Base-by-base conservation (phyloP, 1,140 invertebrate genomes). In the Trichonephila inaurata region DNA sequence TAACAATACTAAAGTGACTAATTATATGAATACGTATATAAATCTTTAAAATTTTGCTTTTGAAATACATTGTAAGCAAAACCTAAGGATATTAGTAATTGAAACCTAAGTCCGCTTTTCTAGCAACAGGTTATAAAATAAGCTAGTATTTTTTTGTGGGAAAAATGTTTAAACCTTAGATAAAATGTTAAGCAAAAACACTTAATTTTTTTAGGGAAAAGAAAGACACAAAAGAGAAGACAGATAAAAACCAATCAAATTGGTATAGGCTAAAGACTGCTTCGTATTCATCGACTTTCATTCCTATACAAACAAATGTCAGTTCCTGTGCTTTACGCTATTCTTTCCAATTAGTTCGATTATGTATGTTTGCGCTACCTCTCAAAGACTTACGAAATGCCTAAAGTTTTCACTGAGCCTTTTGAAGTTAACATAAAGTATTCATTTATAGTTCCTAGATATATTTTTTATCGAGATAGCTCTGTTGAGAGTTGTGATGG, bases 291-390 rank as follows among this genome's bases (percentile, higher is more conserved):
- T 69, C 64, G 24, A 69, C 64, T 69, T 24, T 21, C 7, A 69
- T n/a, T 21, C 18, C 19, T 21, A 69, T 10, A n/a, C 64, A 24
- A 69, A 69, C 21, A 69, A n/a, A 21, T 69, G n/a, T 6, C 21
- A 69, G 64, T 69, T 69, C 64, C 61, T 12, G 14, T n/a, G 21
- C 64, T 69, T 69, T 69, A 69, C 64, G 64, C 64, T 69, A 69
- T n/a, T 24, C 64, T 69, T 69, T 69, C 64, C 64, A 69, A 69
- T 69, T 69, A 69, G 64, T 69, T 69, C n/a, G 64, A 69, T 69
- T 69, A 69, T n/a, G 19, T 69, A 24, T 69, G 64, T 69, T 69
- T 69, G n/a, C 64, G 64, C n/a, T 69, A 21, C 64, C 10, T n/a
- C 64, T 69, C 64, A 69, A 69, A 69, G 64, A 21, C 64, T 69